These are phyloP conservation scores for Etheostoma perlongum DNA, from an alignment of 2,797 vertebrate species.

Conservation along the genomic window DNA sequence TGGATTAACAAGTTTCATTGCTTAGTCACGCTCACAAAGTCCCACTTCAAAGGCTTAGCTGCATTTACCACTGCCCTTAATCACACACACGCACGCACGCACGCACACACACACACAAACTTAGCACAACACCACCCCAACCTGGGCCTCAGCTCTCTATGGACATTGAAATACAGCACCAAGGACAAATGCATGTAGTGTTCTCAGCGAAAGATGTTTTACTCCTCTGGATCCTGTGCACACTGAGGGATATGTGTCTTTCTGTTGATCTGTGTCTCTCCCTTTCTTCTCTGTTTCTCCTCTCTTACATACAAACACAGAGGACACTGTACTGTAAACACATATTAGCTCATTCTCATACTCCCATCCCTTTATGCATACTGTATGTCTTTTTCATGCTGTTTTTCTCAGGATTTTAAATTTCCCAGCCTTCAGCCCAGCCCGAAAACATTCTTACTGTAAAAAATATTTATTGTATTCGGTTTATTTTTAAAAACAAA, in stretches of 20 bases:
- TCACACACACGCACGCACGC: constrained; percentile 52
- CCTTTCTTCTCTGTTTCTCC: neutral
- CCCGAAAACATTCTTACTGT: too few relatives aligned
- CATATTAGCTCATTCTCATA: neutral
- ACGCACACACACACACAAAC: constrained; percentile 48
- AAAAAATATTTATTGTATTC: too few relatives aligned
- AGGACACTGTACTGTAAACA: constrained; percentile 27
- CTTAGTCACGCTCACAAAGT: constrained; percentile 85
- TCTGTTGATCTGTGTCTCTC: constrained; percentile 32
- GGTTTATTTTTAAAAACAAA: too few relatives aligned
- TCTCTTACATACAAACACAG: constrained; percentile 15
- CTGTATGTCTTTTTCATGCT: neutral
- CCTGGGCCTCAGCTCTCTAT: constrained; percentile 75
- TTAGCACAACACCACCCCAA: constrained; percentile 59
- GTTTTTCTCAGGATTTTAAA: neutral
- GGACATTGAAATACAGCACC: constrained; percentile 70
- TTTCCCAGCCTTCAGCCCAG: neutral
- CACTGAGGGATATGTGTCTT: constrained; percentile 9
- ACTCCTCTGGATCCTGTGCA: constrained; percentile 36
- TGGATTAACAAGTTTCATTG: constrained; percentile 86
- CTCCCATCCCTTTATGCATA: neutral
- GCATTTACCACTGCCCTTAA: constrained; percentile 69
- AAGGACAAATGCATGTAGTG: constrained; percentile 69
- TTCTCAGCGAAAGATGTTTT: constrained; percentile 42
- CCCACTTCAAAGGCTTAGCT: constrained; percentile 79